Conservation (phyloP, 2,797 vertebrate genomes). For the Melanogrammus aeglefinus region DNA sequence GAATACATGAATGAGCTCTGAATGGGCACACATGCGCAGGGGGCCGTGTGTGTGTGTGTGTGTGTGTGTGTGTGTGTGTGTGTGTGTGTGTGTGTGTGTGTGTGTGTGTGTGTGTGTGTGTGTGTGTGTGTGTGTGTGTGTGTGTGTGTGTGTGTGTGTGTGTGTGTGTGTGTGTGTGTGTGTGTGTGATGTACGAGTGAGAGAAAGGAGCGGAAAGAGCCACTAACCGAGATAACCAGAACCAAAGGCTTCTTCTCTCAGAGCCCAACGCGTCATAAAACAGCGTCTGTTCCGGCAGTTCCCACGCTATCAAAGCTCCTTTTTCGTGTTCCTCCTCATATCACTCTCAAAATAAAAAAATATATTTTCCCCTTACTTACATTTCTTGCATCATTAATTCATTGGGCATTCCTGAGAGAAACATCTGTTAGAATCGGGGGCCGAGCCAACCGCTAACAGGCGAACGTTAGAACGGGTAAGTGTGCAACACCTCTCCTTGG, state of each 20-base stretch:
- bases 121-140: background rate
- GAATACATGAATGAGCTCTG: conserved; percentile 11
- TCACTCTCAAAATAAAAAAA: conserved; percentile 1
- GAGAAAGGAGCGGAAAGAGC: background rate
- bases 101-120: background rate
- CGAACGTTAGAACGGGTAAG: background rate
- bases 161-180: background rate
- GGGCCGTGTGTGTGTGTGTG: background rate
- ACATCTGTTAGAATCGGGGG: conserved; percentile 1
- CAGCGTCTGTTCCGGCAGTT: conserved; percentile 42
- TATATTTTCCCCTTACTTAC: background rate
- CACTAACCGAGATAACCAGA: background rate
- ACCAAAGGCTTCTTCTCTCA: background rate
- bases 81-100: background rate
- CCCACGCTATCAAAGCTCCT: conserved; percentile 43
- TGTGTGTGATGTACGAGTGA: background rate
- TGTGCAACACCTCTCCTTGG: background rate
- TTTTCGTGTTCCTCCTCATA: conserved; percentile 26
- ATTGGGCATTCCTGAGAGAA: conserved; percentile 17
- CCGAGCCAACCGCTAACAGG: background rate
- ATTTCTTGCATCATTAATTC: conserved; percentile 39
- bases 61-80: background rate
- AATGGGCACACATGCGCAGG: background rate
- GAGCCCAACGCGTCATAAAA: conserved; percentile 16
- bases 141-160: background rate